A percentile compares a stretch with the other conserved stretches of the same genome.
These are phyloP conservation scores for Rosalia funebris DNA, from an alignment of 2,888 invertebrate genomes.

Conservation along the genomic window DNA sequence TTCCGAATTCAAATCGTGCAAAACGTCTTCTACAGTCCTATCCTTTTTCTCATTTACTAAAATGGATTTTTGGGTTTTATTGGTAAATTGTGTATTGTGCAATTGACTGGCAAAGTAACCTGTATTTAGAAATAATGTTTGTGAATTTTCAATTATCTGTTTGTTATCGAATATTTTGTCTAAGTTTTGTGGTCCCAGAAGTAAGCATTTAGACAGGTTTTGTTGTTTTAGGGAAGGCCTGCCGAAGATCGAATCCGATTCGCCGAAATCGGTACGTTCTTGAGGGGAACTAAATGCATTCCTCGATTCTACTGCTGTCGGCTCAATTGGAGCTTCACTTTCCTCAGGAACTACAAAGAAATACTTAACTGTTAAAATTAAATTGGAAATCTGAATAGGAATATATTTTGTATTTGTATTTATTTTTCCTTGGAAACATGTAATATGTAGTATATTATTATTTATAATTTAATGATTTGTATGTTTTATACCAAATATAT, in stretches of 20 bases:
- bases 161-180: slow-evolving; percentile 63
- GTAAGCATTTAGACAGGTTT: slow-evolving; percentile 59
- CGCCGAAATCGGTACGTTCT: slow-evolving; percentile 58
- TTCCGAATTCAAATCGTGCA: slow-evolving; percentile 49
- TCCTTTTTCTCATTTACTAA: slow-evolving; percentile 48
- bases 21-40: slow-evolving; percentile 53
- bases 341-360: slow-evolving; percentile 65
- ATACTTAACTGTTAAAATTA: no score
- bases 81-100: slow-evolving; percentile 32
- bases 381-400: not conserved
- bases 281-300: slow-evolving; percentile 64
- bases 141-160: slow-evolving; percentile 62
- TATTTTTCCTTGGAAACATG: not conserved
- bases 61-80: slow-evolving; percentile 45
- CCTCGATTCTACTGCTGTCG: slow-evolving; percentile 45
- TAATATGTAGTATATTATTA: not conserved
- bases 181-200: slow-evolving; percentile 62
- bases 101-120: slow-evolving; percentile 57
- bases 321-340: slow-evolving; percentile 53
- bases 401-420: not conserved
- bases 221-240: slow-evolving; percentile 57
- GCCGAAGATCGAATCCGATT: slow-evolving; percentile 53
- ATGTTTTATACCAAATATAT: not conserved
- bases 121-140: slow-evolving; percentile 59
- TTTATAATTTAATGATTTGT: not conserved